A percentile compares a stretch with the other conserved stretches of the same genome.
Conservation (phyloP, 2,113 vertebrate species). For the Greenwoodochromis staneri region DNA sequence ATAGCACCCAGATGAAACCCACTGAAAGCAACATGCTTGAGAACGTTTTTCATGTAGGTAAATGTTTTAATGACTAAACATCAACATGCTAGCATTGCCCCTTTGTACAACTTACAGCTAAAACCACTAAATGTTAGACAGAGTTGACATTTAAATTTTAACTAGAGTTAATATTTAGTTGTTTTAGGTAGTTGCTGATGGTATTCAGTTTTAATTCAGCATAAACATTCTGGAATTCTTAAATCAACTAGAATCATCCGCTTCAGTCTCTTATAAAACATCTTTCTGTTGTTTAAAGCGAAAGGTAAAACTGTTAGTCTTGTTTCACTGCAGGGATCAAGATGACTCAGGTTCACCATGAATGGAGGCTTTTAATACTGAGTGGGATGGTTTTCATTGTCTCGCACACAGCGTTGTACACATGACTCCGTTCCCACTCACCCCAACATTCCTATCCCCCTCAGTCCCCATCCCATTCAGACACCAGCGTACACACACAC, state of each 20-base stretch:
- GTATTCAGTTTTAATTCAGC: neutral
- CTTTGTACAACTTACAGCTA: neutral
- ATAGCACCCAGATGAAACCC: neutral
- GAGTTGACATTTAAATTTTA: neutral
- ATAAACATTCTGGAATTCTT: neutral
- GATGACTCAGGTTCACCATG: conserved; percentile 29
- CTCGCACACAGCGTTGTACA: neutral
- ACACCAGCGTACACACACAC: neutral
- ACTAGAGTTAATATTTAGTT: neutral
- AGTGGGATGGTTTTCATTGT: conserved; percentile 45
- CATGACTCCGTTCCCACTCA: conserved; percentile 7
- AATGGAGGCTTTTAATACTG: conserved; percentile 46
- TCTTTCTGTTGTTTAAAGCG: neutral
- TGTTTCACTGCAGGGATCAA: neutral
- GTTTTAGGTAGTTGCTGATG: neutral
- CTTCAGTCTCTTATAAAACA: neutral
- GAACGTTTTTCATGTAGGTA: neutral
- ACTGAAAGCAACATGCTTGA: neutral
- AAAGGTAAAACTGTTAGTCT: neutral
- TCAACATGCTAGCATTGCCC: neutral
- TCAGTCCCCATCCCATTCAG: conserved; percentile 6
- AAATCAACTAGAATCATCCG: neutral
- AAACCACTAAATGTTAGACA: neutral
- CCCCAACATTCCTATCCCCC: conserved; percentile 38
- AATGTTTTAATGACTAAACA: neutral